Base-by-base conservation (phyloP, 53 echinoderm and acorn worm genomes). In the Stichopus horrens region DNA sequence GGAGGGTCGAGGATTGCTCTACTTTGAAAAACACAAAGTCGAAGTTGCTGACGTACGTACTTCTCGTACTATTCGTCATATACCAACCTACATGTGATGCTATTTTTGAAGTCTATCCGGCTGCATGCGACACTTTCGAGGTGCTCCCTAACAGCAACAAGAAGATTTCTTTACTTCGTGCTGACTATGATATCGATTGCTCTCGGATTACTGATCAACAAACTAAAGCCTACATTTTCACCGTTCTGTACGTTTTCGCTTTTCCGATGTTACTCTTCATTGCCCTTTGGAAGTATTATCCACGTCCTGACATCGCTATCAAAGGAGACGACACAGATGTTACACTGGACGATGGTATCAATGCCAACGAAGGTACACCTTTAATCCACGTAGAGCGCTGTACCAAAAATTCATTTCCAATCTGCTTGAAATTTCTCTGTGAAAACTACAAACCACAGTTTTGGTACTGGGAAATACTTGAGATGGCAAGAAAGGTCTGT, bases 111-210 rank as follows among this genome's bases (percentile, higher is more conserved):
- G 23, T 94, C 5, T 77, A 91, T 76, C 92, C 94, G 4, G 9
- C 78, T 5, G 76, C 90, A 4, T 94, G 94, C 74, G 52, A 94
- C 4, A 23, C 10, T 4, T 92, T 88, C 60, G 54, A 77, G 53
- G 9, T 92, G 6, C 88, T 92, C 57, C 7, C 76, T 8, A 11
- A 83, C 7, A 8, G 5, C 1, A 7, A 57, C 3, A 55, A 19
- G 7, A 9, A 3, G 4, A 60, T 58, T 19, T 57, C 59, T 10
- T 22, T 90, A 18, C 74, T 92, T 19, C 66, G 92, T 53, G 76
- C 88, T 37, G 92, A 94, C 55, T 94, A 84, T 83, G 86, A 86
- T 21, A 86, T 92, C 21, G 71, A 86, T 37, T 94, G 94, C 71
- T 14, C 74, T 10, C 66, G 14, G 1, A 4, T 79, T 8, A 5